A percentile compares a stretch with the other conserved stretches of the same genome.
Evolutionary conservation across 2,113 vertebrate species (phyloP).

Genomic region (Sardina pilchardus): DNA sequence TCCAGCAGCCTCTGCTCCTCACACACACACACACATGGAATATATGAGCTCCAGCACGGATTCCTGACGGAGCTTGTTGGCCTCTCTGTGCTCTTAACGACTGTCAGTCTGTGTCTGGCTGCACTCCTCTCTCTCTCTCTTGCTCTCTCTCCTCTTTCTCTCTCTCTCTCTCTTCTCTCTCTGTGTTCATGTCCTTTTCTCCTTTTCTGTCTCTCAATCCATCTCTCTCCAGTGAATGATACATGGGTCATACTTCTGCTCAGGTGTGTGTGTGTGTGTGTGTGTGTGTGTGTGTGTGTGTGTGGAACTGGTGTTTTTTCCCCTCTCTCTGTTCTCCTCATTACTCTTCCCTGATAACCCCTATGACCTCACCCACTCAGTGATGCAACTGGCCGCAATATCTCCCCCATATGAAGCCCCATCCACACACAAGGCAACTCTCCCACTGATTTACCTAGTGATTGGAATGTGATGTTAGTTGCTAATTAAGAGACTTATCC

Average conservation of each 20-base stretch:
- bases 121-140: not conserved
- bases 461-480: too few relatives aligned
- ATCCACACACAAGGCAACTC: too few relatives aligned
- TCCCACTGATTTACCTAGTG: too few relatives aligned
- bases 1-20: not conserved
- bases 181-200: conserved; percentile 29
- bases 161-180: conserved; percentile 29
- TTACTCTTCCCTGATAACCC: not conserved
- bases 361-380: not conserved
- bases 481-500: too few relatives aligned
- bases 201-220: not conserved
- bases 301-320: not conserved
- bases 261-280: not conserved
- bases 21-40: not conserved
- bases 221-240: not conserved
- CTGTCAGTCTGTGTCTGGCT: too few relatives aligned
- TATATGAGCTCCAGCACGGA: not conserved
- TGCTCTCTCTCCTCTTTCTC: conserved; percentile 9
- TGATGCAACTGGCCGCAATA: not conserved
- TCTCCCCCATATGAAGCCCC: not conserved
- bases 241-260: not conserved
- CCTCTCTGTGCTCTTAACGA: not conserved
- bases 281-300: not conserved
- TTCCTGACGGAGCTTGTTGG: not conserved
- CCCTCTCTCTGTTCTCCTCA: not conserved